Conservation (phyloP, 2,113 vertebrate genomes). For the Lethenteron reissneri region DNA sequence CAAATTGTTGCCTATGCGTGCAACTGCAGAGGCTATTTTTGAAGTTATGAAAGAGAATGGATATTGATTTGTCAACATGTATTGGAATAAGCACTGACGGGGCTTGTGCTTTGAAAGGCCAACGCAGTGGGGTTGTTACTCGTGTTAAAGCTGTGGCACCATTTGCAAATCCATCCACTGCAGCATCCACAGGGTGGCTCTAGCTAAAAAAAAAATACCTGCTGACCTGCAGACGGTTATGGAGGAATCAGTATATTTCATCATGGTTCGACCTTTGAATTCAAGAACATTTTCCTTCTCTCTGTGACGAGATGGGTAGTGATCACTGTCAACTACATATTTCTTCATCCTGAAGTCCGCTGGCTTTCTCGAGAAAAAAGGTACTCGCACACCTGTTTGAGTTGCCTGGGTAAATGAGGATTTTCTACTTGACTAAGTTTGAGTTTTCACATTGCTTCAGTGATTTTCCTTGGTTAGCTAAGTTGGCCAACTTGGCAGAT, state of each 20-base stretch:
- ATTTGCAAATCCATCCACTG: neutral
- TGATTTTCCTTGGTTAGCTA: constrained; percentile 1
- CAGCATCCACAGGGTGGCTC: too few relatives aligned
- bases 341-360: constrained; percentile 7
- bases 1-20: too few relatives aligned
- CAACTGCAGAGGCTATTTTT: too few relatives aligned
- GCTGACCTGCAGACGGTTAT: neutral
- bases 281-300: constrained; percentile 1
- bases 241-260: constrained; percentile 2
- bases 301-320: constrained; percentile 5
- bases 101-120: neutral
- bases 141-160: neutral
- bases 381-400: too few relatives aligned
- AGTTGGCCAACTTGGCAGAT: neutral
- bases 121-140: neutral
- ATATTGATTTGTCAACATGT: too few relatives aligned
- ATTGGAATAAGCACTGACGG: neutral
- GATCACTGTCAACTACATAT: neutral
- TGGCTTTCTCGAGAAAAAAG: constrained; percentile 6
- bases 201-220: too few relatives aligned
- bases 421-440: constrained; percentile 4
- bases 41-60: too few relatives aligned
- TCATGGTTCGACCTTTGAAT: constrained; percentile 4
- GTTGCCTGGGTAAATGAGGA: neutral
- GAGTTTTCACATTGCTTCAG: constrained; percentile 1